phyloP scores from a whole-genome alignment of 2,113 vertebrate species.

The Mirza zaza region DNA sequence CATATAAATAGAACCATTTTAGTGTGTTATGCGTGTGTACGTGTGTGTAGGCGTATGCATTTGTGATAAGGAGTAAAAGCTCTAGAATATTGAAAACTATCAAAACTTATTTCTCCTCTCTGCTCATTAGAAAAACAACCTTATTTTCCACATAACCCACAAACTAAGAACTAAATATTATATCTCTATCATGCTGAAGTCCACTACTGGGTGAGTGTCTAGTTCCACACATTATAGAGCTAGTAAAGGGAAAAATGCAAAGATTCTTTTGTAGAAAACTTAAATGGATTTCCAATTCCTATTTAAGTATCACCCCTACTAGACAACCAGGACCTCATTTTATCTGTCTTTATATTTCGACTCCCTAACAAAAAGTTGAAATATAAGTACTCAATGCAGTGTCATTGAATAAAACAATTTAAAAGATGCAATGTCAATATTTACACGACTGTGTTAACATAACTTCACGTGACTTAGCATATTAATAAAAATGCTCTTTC shows the following conservation, averaged over 20 bases:
- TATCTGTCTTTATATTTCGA: not conserved
- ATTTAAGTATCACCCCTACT: not conserved
- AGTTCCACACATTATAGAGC: not conserved
- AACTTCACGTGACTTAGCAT: not conserved
- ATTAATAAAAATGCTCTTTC: not conserved
- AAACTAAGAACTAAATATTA: not conserved
- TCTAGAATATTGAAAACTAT: not conserved
- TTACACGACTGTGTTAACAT: not conserved
- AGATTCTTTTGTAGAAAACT: not conserved
- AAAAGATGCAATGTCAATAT: slow-evolving; percentile 11
- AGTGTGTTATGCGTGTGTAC: not conserved
- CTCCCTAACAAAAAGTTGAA: not conserved
- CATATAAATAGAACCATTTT: not conserved
- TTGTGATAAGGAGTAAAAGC: not conserved
- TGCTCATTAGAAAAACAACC: not conserved
- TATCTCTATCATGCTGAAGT: not conserved
- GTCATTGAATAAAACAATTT: not conserved
- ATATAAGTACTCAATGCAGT: not conserved
- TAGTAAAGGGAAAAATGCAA: not conserved
- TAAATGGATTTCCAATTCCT: not conserved
- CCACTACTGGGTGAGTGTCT: not conserved
- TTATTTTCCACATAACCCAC: not conserved
- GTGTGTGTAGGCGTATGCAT: not conserved
- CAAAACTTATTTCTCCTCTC: not conserved
- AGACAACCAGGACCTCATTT: not conserved